Evolutionary conservation across 2,113 vertebrate genomes (phyloP).

Genomic region (Pseudois nayaur): DNA sequence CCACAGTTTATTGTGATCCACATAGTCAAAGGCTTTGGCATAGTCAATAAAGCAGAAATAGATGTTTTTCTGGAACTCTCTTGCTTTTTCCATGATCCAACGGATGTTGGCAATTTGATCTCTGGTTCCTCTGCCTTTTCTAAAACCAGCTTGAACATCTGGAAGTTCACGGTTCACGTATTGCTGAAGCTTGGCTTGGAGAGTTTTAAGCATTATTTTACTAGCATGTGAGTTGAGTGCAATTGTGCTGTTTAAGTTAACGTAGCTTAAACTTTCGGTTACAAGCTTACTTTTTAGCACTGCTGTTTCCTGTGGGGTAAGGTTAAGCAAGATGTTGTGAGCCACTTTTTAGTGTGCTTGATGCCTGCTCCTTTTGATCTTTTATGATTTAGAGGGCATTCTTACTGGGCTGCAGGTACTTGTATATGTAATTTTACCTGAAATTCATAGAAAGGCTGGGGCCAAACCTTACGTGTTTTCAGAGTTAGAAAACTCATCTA

Average conservation of each 20-base stretch:
- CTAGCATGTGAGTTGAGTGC: no score
- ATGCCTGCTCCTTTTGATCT: neutral
- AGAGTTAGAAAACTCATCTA: neutral
- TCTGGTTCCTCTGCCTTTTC: no score
- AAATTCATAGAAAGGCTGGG: neutral
- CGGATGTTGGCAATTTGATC: no score
- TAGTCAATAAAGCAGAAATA: no score
- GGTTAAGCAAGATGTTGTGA: neutral
- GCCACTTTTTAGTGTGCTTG: neutral
- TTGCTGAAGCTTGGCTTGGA: no score
- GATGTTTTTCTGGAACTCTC: neutral
- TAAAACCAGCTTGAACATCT: no score
- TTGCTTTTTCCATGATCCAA: no score
- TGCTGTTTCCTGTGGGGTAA: neutral
- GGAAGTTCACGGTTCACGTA: no score
- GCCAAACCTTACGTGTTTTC: neutral
- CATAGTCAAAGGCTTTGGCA: no score
- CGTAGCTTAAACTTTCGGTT: neutral
- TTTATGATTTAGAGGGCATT: neutral
- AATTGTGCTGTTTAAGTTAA: neutral
- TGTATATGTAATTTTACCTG: neutral
- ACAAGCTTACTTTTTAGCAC: neutral
- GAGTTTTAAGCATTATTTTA: no score
- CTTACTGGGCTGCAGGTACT: neutral
- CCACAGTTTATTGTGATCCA: no score